phyloP scores from a whole-genome alignment of 2,797 vertebrate species.

The Anguilla anguilla region DNA sequence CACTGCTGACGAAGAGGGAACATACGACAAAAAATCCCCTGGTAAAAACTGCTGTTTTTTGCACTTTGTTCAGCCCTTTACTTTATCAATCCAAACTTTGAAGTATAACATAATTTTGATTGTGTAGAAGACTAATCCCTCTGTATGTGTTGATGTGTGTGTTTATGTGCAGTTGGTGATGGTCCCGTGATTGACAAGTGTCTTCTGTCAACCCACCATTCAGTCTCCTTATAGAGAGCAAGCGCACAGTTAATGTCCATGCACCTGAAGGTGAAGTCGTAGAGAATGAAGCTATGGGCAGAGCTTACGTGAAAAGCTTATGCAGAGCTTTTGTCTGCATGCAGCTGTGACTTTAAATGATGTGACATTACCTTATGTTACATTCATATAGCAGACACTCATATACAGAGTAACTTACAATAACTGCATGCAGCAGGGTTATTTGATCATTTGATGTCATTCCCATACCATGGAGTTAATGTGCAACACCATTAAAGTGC shows the following conservation, averaged over 20 bases:
- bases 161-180: background rate
- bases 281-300: background rate
- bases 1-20: conserved; percentile 82
- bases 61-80: background rate
- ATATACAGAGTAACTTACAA: background rate
- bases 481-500: background rate
- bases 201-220: conserved; percentile 41
- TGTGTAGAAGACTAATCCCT: background rate
- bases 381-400: background rate
- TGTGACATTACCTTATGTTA: background rate
- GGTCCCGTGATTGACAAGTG: background rate
- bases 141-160: background rate
- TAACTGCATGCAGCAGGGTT: background rate
- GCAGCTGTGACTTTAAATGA: background rate
- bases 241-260: conserved; percentile 49
- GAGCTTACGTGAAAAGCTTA: background rate
- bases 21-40: conserved; percentile 57
- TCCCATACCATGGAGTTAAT: background rate
- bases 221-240: conserved; percentile 56
- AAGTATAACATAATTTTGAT: too few relatives aligned
- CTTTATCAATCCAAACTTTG: background rate
- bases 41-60: conserved; percentile 61
- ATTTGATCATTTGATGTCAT: background rate
- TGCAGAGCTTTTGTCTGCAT: background rate
- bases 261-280: conserved; percentile 61